phyloP scores from a whole-genome alignment of 1,140 invertebrate genomes.

The Bombus waltoni region DNA sequence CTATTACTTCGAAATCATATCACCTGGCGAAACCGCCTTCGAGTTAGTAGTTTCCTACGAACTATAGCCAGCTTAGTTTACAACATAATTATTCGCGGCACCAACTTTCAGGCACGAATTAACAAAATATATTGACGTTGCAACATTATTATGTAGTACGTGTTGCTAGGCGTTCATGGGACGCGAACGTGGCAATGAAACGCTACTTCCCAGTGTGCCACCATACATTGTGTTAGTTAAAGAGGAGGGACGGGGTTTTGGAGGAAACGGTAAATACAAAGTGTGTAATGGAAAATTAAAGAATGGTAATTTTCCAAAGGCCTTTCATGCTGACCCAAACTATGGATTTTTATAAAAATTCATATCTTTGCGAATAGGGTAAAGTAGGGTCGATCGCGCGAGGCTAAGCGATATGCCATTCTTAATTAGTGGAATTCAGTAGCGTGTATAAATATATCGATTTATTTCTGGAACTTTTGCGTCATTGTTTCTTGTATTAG shows the following conservation, averaged over 20 bases:
- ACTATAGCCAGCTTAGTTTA: conserved; percentile 56
- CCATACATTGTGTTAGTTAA: not conserved
- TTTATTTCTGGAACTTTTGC: no score
- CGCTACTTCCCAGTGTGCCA: not conserved
- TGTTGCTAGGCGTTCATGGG: no score
- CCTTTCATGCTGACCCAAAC: not conserved
- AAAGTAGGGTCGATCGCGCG: no score
- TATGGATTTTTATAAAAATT: not conserved
- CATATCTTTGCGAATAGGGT: no score
- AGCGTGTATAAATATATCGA: no score
- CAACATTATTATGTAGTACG: conserved; percentile 44
- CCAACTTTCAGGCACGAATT: conserved; percentile 42
- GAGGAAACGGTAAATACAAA: no score
- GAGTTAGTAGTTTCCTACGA: conserved; percentile 52
- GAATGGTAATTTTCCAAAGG: not conserved
- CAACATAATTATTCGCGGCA: conserved; percentile 59
- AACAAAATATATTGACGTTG: conserved; percentile 46
- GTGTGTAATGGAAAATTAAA: not conserved
- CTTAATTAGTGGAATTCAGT: no score
- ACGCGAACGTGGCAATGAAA: not conserved
- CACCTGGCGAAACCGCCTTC: conserved; percentile 58
- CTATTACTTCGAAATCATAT: conserved; percentile 67
- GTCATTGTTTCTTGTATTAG: no score
- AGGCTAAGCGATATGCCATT: no score
- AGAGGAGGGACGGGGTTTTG: not conserved